Percentiles rank a stretch among this genome's conserved stretches.
phyloP scores from a whole-genome alignment of 2,113 vertebrate species.

The Muntiacus muntjak region DNA sequence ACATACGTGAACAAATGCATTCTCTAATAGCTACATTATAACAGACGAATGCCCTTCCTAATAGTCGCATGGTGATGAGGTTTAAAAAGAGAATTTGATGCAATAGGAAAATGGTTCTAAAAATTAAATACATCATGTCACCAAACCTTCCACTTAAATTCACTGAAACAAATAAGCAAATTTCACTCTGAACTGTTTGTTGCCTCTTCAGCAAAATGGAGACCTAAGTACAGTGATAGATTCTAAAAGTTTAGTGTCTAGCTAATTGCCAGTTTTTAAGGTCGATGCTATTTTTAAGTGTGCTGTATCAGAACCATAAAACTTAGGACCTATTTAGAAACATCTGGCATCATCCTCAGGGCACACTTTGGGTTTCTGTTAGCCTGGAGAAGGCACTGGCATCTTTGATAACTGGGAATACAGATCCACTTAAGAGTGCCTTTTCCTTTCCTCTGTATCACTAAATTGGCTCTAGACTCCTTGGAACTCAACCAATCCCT shows the following conservation, averaged over 20 bases:
- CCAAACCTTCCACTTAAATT: background rate
- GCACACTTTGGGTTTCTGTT: background rate
- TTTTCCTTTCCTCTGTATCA: background rate
- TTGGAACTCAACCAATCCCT: background rate
- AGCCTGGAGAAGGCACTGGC: background rate
- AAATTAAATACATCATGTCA: background rate
- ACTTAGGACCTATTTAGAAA: background rate
- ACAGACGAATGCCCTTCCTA: background rate
- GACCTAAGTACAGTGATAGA: background rate
- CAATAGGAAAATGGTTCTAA: background rate
- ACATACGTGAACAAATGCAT: background rate
- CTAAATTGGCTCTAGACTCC: background rate
- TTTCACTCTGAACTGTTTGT: background rate
- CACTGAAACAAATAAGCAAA: background rate
- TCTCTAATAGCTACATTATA: background rate
- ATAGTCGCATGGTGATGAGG: background rate
- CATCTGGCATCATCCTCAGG: background rate
- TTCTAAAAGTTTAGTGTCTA: background rate
- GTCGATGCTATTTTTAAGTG: background rate
- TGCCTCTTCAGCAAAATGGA: background rate
- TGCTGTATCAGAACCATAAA: background rate
- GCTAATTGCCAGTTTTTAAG: background rate
- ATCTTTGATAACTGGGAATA: background rate
- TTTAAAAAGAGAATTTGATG: slow-evolving; percentile 6
- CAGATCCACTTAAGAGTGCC: background rate